Conservation (phyloP, 2,797 vertebrate species). For the Sebastes steindachneri region DNA sequence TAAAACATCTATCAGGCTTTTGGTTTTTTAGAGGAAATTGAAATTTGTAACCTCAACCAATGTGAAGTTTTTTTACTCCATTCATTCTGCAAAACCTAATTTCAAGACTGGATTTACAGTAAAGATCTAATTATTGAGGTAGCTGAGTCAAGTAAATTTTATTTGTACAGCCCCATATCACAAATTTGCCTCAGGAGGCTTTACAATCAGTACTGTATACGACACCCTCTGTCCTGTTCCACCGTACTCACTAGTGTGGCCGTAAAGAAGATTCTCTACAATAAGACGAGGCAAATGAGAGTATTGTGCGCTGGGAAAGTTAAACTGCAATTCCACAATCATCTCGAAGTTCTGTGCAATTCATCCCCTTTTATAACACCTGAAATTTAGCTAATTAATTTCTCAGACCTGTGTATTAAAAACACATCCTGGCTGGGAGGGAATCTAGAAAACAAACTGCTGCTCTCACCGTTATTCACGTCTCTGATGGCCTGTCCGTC, state of each 20-base stretch:
- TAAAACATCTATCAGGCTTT: neutral
- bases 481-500: slow-evolving; percentile 15
- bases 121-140: neutral
- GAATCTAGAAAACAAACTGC: slow-evolving; percentile 5
- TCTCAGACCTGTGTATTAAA: slow-evolving; percentile 2
- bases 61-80: neutral
- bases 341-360: neutral
- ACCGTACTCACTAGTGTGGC: neutral
- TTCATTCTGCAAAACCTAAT: neutral
- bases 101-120: neutral
- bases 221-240: neutral
- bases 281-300: neutral
- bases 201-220: neutral
- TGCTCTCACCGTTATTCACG: slow-evolving; percentile 34
- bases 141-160: neutral
- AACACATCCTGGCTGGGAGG: neutral
- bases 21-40: neutral
- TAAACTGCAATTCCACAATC: neutral
- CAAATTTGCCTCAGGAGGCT: neutral
- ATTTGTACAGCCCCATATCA: neutral
- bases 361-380: slow-evolving; percentile 3
- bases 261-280: neutral
- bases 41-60: neutral
- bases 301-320: neutral
- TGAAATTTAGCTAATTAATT: neutral